Evolutionary conservation across 2,888 invertebrate genomes (phyloP).

Genomic region (Ceraclea dissimilis): DNA sequence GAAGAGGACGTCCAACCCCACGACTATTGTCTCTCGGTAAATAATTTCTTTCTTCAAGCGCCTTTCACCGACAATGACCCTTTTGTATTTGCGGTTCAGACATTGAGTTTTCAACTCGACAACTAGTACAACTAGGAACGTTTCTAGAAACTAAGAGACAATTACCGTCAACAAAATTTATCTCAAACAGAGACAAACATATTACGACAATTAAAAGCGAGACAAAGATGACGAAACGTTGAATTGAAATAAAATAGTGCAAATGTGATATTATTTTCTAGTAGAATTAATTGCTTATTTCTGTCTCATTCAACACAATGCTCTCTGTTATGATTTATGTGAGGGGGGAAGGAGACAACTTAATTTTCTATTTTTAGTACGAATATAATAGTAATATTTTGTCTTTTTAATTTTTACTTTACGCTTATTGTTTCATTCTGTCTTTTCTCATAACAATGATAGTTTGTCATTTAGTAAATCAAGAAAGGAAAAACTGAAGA

Average conservation of each 20-base stretch:
- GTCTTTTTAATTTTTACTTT: background rate
- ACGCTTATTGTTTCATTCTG: background rate
- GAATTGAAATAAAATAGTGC: background rate
- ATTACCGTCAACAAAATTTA: background rate
- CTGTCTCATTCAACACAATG: slow-evolving; percentile 15
- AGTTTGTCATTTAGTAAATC: too few relatives aligned
- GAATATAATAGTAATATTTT: background rate
- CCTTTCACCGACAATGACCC: slow-evolving; percentile 19
- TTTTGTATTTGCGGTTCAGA: slow-evolving; percentile 22
- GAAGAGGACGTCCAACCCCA: too few relatives aligned
- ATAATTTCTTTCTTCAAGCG: slow-evolving; percentile 22
- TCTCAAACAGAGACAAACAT: background rate
- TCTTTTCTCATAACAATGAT: background rate
- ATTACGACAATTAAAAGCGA: background rate
- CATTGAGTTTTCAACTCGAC: slow-evolving; percentile 6
- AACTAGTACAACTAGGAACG: background rate
- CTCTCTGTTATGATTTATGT: slow-evolving; percentile 22
- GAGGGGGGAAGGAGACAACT: slow-evolving; percentile 7
- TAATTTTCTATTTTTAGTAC: slow-evolving; percentile 2
- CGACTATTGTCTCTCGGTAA: slow-evolving; percentile 15
- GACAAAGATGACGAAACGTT: background rate
- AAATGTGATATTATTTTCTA: background rate
- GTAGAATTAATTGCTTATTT: slow-evolving; percentile 25
- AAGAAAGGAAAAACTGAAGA: too few relatives aligned
- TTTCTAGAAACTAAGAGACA: too few relatives aligned